Base-by-base conservation (phyloP, 2,888 invertebrate species). In the Chesias legatella region DNA sequence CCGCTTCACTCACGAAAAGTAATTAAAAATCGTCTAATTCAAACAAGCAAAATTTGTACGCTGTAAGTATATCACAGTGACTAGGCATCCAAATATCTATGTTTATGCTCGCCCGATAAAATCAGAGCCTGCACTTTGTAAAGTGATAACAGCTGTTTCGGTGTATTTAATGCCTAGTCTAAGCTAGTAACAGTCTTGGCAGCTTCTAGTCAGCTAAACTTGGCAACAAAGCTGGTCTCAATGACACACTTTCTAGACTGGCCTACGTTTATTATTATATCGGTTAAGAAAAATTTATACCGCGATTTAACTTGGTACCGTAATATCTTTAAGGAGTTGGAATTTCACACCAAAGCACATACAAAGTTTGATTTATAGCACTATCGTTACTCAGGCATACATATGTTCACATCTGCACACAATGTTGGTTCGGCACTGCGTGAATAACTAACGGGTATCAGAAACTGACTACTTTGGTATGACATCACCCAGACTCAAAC, bases 141-240 rank as follows among this genome's bases (percentile, higher is more conserved):
- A 26, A 30, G 33, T 36, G 39, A 29, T 36, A 40, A 33, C 45
- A 45, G 40, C 39, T 40, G 39, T 35, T 39, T 36, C 10, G 25
- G 25, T 24, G 6, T 34, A 38, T 34, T 44, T 31, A 39, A 27
- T 22, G 33, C 29, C 27, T 33, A 8, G 23, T 28, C 29, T 25
- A 23, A 40, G 28, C 24, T 24, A 13, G 11, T 9, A 25, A 10
- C 26, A 22, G 2, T 17, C 13, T 17, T 17, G 13, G 13, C 13
- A 10, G 27, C 32, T 28, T 45, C 45, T 40, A 40, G 45, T 35
- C 45, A 45, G 25, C 40, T 11, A 24, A 13, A 35, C 29, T 40
- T 45, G 45, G 45, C 45, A 45, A 23, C 35, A 22, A 13, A 26
- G 32, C 29, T 36, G 35, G 13, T 33, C 29, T 35, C 28, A 29